Conservation (phyloP, 1,140 invertebrate genomes). For the Antheraea mylitta region DNA sequence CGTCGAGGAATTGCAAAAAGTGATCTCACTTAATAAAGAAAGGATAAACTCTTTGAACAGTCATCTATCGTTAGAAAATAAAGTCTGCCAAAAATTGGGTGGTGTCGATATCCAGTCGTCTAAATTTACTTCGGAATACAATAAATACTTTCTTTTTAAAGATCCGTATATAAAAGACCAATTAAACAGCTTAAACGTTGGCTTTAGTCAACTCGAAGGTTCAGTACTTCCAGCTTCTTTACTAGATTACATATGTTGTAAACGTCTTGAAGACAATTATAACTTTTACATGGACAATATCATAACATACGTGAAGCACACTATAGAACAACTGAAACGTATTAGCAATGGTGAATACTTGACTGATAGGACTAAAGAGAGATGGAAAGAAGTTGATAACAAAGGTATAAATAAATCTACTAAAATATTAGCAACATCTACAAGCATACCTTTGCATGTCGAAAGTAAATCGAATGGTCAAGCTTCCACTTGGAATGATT, state of each 20-base stretch:
- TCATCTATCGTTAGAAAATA: slow-evolving; percentile 38
- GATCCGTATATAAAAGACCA: slow-evolving; percentile 52
- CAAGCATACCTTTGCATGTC: slow-evolving; percentile 47
- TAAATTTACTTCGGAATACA: slow-evolving; percentile 31
- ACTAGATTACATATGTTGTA: slow-evolving; percentile 62
- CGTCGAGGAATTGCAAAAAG: slow-evolving; percentile 49
- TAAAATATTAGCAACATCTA: slow-evolving; percentile 47
- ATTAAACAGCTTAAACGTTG: slow-evolving; percentile 42
- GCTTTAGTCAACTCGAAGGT: slow-evolving; percentile 30
- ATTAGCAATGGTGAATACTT: slow-evolving; percentile 72
- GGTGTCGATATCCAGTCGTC: slow-evolving; percentile 47
- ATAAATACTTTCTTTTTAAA: slow-evolving; percentile 47
- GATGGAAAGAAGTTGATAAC: slow-evolving; percentile 51
- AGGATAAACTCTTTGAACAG: slow-evolving; percentile 50
- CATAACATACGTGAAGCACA: slow-evolving; percentile 61
- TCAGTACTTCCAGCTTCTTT: slow-evolving; percentile 47
- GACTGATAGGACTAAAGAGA: slow-evolving; percentile 62
- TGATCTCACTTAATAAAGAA: slow-evolving; percentile 53
- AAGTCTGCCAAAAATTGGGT: slow-evolving; percentile 58
- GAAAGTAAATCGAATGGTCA: slow-evolving; percentile 32
- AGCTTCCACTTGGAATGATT: slow-evolving; percentile 49
- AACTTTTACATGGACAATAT: slow-evolving; percentile 70
- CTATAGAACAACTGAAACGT: slow-evolving; percentile 65
- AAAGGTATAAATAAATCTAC: slow-evolving; percentile 17
- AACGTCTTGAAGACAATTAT: slow-evolving; percentile 58